Conservation (phyloP, 2,797 vertebrate genomes). For the Sebastes taczanowskii region DNA sequence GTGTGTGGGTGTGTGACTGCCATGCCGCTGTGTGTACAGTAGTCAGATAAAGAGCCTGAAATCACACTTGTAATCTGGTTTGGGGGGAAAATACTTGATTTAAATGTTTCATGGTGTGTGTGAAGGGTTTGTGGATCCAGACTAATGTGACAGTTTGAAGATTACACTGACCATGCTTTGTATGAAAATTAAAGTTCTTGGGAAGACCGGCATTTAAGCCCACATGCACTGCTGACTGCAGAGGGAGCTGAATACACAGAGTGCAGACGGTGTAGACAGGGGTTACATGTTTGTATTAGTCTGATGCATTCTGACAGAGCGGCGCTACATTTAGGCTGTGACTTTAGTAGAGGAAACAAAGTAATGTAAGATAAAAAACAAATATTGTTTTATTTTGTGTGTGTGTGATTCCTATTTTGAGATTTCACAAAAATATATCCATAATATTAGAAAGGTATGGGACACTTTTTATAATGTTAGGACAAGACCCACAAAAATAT, state of each 20-base stretch:
- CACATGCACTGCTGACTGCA: constrained; percentile 17
- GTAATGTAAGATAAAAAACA: neutral
- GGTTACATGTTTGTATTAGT: neutral
- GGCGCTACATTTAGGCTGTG: neutral
- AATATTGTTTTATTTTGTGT: neutral
- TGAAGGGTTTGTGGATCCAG: constrained; percentile 19
- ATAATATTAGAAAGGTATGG: neutral
- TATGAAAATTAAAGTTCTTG: neutral
- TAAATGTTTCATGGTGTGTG: constrained; percentile 28
- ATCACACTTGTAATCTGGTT: constrained; percentile 41
- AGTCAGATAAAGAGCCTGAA: constrained; percentile 39
- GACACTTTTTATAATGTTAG: neutral
- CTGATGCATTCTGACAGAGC: neutral
- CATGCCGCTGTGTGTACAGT: constrained; percentile 3
- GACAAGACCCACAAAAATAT: neutral
- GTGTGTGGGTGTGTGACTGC: neutral
- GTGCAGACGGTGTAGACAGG: neutral
- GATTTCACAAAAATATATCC: neutral
- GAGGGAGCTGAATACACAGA: constrained; percentile 25
- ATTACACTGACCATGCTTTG: constrained; percentile 29
- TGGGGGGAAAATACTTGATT: constrained; percentile 16
- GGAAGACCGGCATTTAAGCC: neutral
- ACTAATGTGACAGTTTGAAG: constrained; percentile 26
- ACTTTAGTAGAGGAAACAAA: neutral
- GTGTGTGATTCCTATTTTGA: neutral